Evolutionary conservation across 2,113 vertebrate species (phyloP).

Genomic region (Cephalopterus ornatus): DNA sequence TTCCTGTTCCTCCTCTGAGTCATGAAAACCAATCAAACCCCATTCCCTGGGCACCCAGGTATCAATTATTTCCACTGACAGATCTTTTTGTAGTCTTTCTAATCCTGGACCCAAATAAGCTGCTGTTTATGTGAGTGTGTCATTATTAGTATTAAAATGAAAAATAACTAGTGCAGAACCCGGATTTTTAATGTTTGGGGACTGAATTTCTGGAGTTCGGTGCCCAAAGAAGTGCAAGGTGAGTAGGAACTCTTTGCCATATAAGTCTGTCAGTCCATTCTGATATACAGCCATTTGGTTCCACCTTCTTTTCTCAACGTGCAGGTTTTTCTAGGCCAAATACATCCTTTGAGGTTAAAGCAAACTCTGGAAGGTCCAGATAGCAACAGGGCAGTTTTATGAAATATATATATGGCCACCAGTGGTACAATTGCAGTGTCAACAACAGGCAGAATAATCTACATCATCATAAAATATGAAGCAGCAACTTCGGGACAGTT

Average conservation of each 20-base stretch:
- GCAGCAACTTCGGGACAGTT: not conserved
- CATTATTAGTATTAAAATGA: not conserved
- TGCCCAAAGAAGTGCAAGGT: not conserved
- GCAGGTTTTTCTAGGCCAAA: not conserved
- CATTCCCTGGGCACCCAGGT: not conserved
- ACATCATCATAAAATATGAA: not conserved
- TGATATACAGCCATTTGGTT: rapidly evolving
- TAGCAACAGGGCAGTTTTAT: not conserved
- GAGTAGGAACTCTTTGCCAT: not conserved
- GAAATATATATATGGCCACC: not conserved
- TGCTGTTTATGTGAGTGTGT: rapidly evolving
- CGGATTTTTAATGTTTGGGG: rapidly evolving
- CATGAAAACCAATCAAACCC: not conserved
- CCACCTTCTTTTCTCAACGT: not conserved
- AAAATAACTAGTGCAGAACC: not conserved
- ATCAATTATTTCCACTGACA: not conserved
- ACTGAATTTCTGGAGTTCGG: not conserved
- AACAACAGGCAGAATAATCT: not conserved
- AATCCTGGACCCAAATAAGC: not conserved
- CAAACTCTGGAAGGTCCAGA: not conserved
- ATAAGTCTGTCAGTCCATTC: not conserved
- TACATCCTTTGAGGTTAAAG: not conserved
- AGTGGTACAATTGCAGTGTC: not conserved
- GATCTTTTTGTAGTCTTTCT: not conserved
- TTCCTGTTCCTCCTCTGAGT: not conserved